phyloP scores from a whole-genome alignment of 2,888 invertebrate species.

The Amphimallon solstitiale region DNA sequence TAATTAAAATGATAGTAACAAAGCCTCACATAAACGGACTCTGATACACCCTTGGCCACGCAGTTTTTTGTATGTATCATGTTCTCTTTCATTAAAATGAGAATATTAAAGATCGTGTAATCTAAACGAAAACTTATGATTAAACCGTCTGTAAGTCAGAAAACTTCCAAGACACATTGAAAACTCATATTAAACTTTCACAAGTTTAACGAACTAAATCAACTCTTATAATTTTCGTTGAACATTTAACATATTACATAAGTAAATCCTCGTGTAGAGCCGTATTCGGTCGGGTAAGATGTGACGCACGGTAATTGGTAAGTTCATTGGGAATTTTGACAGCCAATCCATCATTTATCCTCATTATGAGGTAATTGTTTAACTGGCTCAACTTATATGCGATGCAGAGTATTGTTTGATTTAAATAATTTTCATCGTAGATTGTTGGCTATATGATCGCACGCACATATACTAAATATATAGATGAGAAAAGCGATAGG shows the following conservation, averaged over 20 bases:
- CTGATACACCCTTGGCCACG: too few relatives aligned
- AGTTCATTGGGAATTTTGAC: conserved; percentile 52
- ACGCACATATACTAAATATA: not conserved
- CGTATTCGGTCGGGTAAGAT: conserved; percentile 33
- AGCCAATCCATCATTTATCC: conserved; percentile 53
- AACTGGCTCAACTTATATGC: conserved; percentile 47
- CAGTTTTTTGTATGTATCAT: too few relatives aligned
- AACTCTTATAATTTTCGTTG: conserved; percentile 32
- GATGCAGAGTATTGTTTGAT: conserved; percentile 11
- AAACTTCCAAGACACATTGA: conserved; percentile 43
- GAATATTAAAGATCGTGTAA: conserved; percentile 33
- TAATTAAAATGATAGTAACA: too few relatives aligned
- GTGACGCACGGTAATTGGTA: conserved; percentile 46
- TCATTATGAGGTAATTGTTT: conserved; percentile 52
- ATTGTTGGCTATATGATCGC: not conserved
- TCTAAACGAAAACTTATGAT: conserved; percentile 40
- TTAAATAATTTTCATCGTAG: not conserved
- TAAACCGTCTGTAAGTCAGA: conserved; percentile 39
- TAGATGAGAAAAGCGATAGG: not conserved
- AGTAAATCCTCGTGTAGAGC: conserved; percentile 41
- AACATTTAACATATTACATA: conserved; percentile 45
- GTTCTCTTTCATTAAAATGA: not conserved
- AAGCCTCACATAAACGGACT: too few relatives aligned
- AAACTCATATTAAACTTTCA: conserved; percentile 43
- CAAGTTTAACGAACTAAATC: conserved; percentile 44